Base-by-base conservation (phyloP, 2,888 invertebrate genomes). In the Petrolisthes cinctipes region DNA sequence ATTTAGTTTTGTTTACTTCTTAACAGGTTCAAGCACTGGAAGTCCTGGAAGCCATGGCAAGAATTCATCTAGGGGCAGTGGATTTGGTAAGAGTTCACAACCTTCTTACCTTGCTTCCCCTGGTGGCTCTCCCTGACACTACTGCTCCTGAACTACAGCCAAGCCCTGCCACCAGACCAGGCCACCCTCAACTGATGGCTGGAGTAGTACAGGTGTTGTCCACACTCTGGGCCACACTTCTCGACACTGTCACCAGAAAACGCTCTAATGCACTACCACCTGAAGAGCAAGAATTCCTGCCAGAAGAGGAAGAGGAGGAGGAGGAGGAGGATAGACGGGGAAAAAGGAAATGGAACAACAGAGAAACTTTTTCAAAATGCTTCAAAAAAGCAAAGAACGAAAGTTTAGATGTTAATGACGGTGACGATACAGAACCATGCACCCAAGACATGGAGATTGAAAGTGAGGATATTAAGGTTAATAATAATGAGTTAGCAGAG, bases 11-110 rank as follows among this genome's bases (percentile, higher is more conserved):
- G 37, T 37, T 37, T 17, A 80, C 20, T 57, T 56, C 14, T 66
- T 85, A 37, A 17, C 83, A 85, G 85, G 80, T 73, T 4, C 85
- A 85, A n/a, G 81, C 56, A 23, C 85, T 85, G 56, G 85, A 80
- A 51, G 85, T 85, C 56, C 51, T 85, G 37, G 85, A 85, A 81
- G 80, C 85, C 5, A 80, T 85, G 81, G 81, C 81, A 17, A 57
- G 73, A 37, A 85, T 85, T 23, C 73, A 51, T 81, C 80, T 56
- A 57, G 85, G 80, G 11, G 85, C 85, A 5, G 85, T 85, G 17
- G 85, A 85, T 3, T 73, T 85, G n/a, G 80, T 80, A 7, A 5
- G 20, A 20, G 54, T 80, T 9, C 81, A 85, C 20, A 85, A 80
- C 54, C 79, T 85, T 56, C 54, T 85, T 11, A 85, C 85, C 7